Evolutionary conservation across 2,888 invertebrate species (phyloP).

Genomic region (Acrobasis repandana): DNA sequence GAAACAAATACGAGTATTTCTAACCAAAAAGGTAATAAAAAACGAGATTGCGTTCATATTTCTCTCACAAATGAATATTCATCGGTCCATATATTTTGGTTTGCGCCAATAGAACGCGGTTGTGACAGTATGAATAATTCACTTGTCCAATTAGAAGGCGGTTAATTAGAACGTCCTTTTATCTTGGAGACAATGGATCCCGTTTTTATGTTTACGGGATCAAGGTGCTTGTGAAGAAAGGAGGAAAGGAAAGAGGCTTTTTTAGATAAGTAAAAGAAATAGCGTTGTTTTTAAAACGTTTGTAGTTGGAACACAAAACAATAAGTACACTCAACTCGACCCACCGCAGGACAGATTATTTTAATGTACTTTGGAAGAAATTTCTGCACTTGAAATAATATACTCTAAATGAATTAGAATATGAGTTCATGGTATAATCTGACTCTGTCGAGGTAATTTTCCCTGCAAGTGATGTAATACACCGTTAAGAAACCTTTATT

Average conservation of each 20-base stretch:
- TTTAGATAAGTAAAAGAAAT: slow-evolving; percentile 31
- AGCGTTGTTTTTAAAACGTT: slow-evolving; percentile 37
- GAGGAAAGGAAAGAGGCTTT: not conserved
- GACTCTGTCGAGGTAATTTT: too few species aligned
- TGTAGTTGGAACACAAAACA: too few species aligned
- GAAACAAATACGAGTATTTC: not conserved
- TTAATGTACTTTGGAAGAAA: too few species aligned
- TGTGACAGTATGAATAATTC: slow-evolving; percentile 40
- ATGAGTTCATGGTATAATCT: too few species aligned
- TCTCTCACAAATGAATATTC: slow-evolving; percentile 26
- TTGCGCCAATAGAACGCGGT: slow-evolving; percentile 35
- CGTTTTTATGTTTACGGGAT: slow-evolving; percentile 30
- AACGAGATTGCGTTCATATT: slow-evolving; percentile 11
- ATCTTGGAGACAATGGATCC: slow-evolving; percentile 33
- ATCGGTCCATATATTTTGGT: slow-evolving; percentile 22
- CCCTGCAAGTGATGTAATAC: too few species aligned
- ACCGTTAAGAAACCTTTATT: too few species aligned
- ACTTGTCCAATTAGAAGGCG: slow-evolving; percentile 38
- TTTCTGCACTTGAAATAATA: too few species aligned
- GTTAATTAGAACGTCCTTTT: slow-evolving; percentile 40
- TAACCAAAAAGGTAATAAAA: slow-evolving; percentile 1
- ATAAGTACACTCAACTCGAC: too few species aligned
- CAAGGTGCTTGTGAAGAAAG: slow-evolving; percentile 13
- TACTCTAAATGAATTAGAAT: too few species aligned
- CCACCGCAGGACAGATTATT: too few species aligned